phyloP scores from a whole-genome alignment of 2,888 invertebrate genomes.

The Stenolophus ochropezus region DNA sequence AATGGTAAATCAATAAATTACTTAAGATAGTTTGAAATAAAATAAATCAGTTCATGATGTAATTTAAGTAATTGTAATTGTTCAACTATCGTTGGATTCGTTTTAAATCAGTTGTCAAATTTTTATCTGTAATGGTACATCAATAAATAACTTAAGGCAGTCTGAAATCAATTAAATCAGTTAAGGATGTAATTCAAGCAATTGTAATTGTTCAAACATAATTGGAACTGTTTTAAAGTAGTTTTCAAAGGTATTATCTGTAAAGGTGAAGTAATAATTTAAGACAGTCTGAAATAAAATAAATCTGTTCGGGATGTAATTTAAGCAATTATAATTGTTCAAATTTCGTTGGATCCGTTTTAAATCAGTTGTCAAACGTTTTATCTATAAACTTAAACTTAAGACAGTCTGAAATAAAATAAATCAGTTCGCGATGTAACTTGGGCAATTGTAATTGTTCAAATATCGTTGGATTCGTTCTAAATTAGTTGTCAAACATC shows the following conservation, averaged over 20 bases:
- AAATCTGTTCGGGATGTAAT: neutral
- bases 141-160: neutral
- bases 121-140: no score
- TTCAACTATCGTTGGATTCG: neutral
- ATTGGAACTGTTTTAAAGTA: neutral
- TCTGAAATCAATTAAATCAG: no score
- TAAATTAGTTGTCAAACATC: neutral
- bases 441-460: neutral
- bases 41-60: neutral
- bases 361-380: neutral
- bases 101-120: neutral
- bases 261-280: no score
- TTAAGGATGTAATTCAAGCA: no score
- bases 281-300: neutral
- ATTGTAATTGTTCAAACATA: no score
- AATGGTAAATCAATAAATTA: no score
- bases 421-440: neutral
- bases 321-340: neutral
- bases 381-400: no score
- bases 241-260: neutral
- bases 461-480: neutral
- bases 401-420: neutral
- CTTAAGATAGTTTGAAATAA: neutral
- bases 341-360: neutral
- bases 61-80: neutral